Evolutionary conservation across 2,888 invertebrate species (phyloP).

Genomic region (Bugulina stolonifera): DNA sequence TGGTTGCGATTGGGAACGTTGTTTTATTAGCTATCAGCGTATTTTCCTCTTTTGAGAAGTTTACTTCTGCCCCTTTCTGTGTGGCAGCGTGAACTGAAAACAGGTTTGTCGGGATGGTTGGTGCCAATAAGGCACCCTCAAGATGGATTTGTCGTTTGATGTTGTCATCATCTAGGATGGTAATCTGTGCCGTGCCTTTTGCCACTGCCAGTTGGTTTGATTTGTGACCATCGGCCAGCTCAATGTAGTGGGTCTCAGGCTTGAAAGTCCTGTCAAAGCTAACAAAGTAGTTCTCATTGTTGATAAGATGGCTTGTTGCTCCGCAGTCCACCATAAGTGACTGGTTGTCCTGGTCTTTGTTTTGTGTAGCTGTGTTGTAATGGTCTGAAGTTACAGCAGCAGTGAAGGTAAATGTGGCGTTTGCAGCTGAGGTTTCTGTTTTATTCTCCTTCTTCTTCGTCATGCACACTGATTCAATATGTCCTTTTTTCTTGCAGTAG

Average conservation of each 20-base stretch:
- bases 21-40: background rate
- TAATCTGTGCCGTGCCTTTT: slow-evolving; percentile 27
- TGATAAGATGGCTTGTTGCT: slow-evolving; percentile 32
- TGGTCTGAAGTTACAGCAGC: background rate
- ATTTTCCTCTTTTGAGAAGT: background rate
- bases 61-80: background rate
- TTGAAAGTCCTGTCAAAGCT: slow-evolving; percentile 30
- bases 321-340: slow-evolving; percentile 32
- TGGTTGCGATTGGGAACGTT: background rate
- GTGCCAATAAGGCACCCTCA: background rate
- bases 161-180: background rate
- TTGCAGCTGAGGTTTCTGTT: no score
- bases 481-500: no score
- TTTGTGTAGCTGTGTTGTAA: no score
- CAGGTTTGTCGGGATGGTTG: background rate
- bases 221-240: slow-evolving; percentile 32
- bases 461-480: no score
- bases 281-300: slow-evolving; percentile 30
- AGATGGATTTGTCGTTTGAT: background rate
- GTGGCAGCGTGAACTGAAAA: background rate
- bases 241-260: slow-evolving; percentile 31
- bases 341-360: no score
- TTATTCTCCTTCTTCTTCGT: no score
- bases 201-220: slow-evolving; percentile 28
- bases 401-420: no score